A percentile compares a stretch with the other conserved stretches of the same genome.
These are phyloP conservation scores for Pan paniscus DNA, from an alignment of 2,113 vertebrate species.

Conservation along the genomic window DNA sequence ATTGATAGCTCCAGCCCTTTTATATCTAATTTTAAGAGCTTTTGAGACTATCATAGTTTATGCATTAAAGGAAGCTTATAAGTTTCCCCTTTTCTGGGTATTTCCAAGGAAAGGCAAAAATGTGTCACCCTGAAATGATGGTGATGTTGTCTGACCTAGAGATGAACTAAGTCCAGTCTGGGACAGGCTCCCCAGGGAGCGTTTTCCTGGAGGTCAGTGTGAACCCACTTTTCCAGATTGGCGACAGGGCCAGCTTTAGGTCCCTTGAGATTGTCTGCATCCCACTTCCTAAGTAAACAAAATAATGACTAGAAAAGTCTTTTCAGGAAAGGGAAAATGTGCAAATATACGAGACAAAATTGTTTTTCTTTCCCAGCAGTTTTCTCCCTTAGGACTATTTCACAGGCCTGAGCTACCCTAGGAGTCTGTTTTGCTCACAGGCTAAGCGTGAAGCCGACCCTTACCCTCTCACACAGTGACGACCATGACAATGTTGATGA, in stretches of 20 bases:
- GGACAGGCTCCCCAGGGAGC: not conserved
- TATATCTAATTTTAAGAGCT: not conserved
- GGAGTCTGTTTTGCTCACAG: not conserved
- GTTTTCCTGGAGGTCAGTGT: not conserved
- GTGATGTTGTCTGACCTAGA: not conserved
- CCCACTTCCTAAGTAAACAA: not conserved
- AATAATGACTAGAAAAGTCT: not conserved
- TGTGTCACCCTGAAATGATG: not conserved
- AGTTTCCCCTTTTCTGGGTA: not conserved
- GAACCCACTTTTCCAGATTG: not conserved
- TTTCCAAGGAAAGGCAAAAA: not conserved
- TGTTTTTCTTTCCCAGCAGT: not conserved
- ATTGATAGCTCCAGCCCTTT: not conserved
- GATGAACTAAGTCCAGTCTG: not conserved
- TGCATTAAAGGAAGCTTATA: not conserved
- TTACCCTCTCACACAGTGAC: not conserved
- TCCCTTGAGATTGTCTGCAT: not conserved
- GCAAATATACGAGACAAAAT: rapidly evolving
- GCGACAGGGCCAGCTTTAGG: not conserved
- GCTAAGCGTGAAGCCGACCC: not conserved
- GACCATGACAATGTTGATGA: not conserved
- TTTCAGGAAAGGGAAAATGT: not conserved
- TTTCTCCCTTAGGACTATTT: not conserved
- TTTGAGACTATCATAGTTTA: not conserved
- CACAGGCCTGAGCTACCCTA: too few species aligned